phyloP scores from a whole-genome alignment of 2,113 vertebrate species.

The Corythornis madagascariensis region DNA sequence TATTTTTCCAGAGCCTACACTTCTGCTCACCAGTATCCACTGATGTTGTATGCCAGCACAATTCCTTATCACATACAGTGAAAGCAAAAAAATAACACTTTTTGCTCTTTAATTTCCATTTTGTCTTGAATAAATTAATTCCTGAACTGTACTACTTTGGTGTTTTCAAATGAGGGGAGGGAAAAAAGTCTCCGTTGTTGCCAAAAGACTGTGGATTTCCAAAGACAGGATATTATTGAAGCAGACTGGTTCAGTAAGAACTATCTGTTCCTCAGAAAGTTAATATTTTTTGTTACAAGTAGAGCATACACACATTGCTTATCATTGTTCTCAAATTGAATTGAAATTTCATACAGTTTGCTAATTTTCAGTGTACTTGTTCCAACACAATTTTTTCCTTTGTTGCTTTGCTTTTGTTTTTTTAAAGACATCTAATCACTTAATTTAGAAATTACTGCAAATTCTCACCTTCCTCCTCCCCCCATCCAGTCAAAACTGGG shows the following conservation, averaged over 20 bases:
- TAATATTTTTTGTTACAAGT: background rate
- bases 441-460: background rate
- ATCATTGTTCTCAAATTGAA: background rate
- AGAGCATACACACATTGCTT: background rate
- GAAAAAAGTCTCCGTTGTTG: background rate
- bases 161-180: background rate
- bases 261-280: background rate
- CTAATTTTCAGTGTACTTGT: background rate
- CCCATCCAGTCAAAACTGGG: background rate
- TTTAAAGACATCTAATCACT: background rate
- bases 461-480: background rate
- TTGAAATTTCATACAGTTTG: background rate
- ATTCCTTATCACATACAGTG: background rate
- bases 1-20: background rate
- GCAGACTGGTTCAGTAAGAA: background rate
- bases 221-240: background rate
- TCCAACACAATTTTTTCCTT: background rate
- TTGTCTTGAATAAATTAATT: background rate
- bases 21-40: background rate
- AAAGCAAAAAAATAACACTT: background rate
- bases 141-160: background rate
- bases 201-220: background rate
- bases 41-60: background rate
- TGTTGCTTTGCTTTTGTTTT: background rate
- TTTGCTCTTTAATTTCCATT: background rate